These are phyloP conservation scores for Enteromius trimaculatus DNA, from an alignment of 2,797 vertebrate species.

Conservation along the genomic window DNA sequence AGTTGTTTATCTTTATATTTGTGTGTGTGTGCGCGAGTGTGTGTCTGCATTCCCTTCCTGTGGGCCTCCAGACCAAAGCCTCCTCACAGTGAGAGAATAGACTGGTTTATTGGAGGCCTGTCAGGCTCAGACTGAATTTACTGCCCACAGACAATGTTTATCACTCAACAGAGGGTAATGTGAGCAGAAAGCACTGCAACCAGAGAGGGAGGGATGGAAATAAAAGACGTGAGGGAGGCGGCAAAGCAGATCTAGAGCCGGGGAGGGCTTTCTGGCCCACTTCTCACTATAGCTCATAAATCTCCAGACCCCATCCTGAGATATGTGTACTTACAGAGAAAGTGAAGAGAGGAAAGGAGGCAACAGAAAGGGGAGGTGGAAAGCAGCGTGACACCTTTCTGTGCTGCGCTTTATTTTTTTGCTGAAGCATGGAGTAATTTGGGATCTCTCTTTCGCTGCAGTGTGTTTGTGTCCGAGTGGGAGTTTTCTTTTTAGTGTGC, in stretches of 20 bases:
- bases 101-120: slow-evolving; percentile 59
- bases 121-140: slow-evolving; percentile 62
- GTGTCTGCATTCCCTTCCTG: slow-evolving; percentile 79
- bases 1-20: slow-evolving; percentile 32
- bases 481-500: neutral
- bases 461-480: neutral
- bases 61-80: slow-evolving; percentile 71
- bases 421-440: slow-evolving; percentile 20
- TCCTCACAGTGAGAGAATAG: slow-evolving; percentile 59
- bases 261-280: slow-evolving; percentile 52
- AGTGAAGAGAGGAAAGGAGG: slow-evolving; percentile 37
- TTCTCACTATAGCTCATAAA: slow-evolving; percentile 54
- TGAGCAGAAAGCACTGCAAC: slow-evolving; percentile 44
- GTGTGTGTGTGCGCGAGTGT: slow-evolving; percentile 28
- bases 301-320: slow-evolving; percentile 48
- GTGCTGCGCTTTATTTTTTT: neutral
- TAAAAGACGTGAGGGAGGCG: slow-evolving; percentile 42
- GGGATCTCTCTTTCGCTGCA: neutral
- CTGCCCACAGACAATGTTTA: slow-evolving; percentile 63
- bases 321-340: slow-evolving; percentile 39
- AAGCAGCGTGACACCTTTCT: slow-evolving; percentile 18
- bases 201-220: slow-evolving; percentile 35
- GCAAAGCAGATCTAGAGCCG: slow-evolving; percentile 37
- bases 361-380: neutral
- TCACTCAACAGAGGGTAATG: slow-evolving; percentile 61